Evolutionary conservation across 2,797 vertebrate species (phyloP).

Genomic region (Pangasius krempfi): DNA sequence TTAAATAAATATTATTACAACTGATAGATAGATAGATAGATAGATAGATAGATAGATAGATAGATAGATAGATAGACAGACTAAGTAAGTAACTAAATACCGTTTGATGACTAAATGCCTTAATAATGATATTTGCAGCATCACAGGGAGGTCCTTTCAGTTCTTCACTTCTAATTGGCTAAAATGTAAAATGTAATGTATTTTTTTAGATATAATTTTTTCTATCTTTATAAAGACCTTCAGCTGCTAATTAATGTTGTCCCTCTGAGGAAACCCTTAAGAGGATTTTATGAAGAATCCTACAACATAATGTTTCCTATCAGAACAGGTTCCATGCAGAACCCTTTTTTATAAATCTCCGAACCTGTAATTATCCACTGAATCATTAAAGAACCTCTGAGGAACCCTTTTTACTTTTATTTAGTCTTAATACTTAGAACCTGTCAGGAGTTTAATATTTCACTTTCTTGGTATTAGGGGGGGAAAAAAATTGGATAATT

Average conservation of each 20-base stretch:
- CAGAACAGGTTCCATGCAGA: neutral
- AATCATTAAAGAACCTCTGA: neutral
- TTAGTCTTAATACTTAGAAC: neutral
- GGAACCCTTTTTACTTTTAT: neutral
- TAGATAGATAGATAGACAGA: too few species aligned
- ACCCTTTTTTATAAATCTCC: neutral
- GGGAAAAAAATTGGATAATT: too few species aligned
- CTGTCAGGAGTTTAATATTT: neutral
- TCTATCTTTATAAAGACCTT: neutral
- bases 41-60: too few species aligned
- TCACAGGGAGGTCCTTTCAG: neutral
- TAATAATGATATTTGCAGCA: too few species aligned
- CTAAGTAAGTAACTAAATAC: too few species aligned
- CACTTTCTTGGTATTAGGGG: neutral
- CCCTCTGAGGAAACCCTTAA: too few species aligned
- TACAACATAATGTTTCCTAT: neutral
- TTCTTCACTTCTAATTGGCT: neutral
- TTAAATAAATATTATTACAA: too few species aligned
- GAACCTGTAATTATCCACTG: neutral
- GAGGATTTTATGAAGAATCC: neutral
- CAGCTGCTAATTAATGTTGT: neutral
- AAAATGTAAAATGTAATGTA: neutral
- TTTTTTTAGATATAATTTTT: neutral
- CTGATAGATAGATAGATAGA: too few species aligned
- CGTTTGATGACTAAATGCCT: too few species aligned